A percentile compares a stretch with the other conserved stretches of the same genome.
phyloP scores from a whole-genome alignment of 1,140 invertebrate species.

The Philotrypesis tridentata region DNA sequence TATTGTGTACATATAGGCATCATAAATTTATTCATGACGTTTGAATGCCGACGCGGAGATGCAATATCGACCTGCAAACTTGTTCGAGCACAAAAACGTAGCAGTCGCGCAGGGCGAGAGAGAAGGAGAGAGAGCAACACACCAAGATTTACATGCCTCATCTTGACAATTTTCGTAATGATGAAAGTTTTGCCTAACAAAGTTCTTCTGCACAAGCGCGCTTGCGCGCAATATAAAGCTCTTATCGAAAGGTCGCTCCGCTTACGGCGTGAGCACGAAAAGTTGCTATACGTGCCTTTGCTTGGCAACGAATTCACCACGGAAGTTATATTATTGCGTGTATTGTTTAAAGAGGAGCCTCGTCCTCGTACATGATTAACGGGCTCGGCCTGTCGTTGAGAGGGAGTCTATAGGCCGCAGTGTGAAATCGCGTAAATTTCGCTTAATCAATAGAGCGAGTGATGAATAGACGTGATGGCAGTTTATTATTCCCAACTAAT shows the following conservation, averaged over 20 bases:
- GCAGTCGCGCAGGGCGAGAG: too few species aligned
- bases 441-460: conserved; percentile 9
- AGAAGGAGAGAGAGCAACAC: neutral
- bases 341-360: neutral
- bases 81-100: conserved; percentile 1
- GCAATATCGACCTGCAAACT: conserved; percentile 2
- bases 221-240: neutral
- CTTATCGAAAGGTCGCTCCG: conserved; percentile 51
- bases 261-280: neutral
- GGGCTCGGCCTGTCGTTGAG: conserved; percentile 42
- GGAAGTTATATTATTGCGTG: conserved; percentile 17
- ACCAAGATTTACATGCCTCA: neutral
- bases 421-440: conserved; percentile 12
- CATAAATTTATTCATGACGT: neutral
- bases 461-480: neutral
- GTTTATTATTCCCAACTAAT: neutral
- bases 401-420: neutral
- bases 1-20: neutral
- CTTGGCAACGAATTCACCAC: neutral
- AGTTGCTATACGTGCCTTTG: neutral
- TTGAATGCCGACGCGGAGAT: neutral
- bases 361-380: conserved; percentile 3
- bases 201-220: neutral
- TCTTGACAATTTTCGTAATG: conserved; percentile 24
- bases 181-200: conserved; percentile 27